Conservation (phyloP, 2,113 vertebrate species). For the Ailuropoda melanoleuca region DNA sequence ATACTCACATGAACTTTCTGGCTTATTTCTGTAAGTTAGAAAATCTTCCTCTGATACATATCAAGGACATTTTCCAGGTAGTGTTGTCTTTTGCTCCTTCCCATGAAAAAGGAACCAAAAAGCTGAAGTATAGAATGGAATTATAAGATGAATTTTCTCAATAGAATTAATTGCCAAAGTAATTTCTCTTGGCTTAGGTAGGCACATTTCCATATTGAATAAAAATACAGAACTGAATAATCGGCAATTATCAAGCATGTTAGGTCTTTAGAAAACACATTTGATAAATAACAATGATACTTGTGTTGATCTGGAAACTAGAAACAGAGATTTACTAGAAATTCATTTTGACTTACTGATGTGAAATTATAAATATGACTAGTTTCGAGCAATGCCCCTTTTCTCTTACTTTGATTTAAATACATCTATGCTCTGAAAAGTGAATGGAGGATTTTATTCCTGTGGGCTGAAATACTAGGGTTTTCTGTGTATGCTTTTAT, state of each 20-base stretch:
- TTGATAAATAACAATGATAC: neutral
- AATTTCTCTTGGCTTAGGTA: neutral
- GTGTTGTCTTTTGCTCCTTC: neutral
- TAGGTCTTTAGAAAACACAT: neutral
- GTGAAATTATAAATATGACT: conserved; percentile 19
- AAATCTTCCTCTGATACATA: neutral
- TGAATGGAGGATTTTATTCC: neutral
- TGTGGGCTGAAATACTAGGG: conserved; percentile 12
- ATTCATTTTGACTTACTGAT: neutral
- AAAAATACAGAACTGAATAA: neutral
- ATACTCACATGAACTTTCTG: neutral
- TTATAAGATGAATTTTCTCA: neutral
- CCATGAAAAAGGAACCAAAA: neutral
- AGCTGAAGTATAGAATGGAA: neutral
- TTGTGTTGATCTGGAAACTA: neutral
- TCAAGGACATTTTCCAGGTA: neutral
- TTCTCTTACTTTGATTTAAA: conserved; percentile 12
- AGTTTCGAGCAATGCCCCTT: neutral
- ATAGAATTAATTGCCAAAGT: neutral
- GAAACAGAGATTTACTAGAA: conserved; percentile 21
- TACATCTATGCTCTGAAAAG: conserved; percentile 6
- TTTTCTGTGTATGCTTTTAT: conserved; percentile 46
- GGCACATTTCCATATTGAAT: neutral
- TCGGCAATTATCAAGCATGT: neutral
- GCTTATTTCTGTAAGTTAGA: neutral